These are phyloP conservation scores for Anoura caudifer DNA, from an alignment of 2,113 vertebrate genomes.

Conservation along the genomic window DNA sequence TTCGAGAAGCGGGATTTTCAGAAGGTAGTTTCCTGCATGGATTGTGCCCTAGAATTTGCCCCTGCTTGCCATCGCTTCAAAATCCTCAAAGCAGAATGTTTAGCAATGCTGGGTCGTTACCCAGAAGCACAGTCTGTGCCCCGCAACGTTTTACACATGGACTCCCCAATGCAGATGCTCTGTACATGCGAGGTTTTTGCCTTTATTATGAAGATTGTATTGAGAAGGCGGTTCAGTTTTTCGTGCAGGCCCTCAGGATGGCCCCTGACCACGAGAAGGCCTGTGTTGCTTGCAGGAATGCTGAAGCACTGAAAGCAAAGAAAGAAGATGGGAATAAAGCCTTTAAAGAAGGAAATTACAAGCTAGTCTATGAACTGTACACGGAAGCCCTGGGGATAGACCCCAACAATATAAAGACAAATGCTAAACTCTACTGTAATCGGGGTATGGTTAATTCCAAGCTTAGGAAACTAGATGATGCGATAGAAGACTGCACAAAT, in stretches of 20 bases:
- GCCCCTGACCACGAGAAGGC: constrained; percentile 98
- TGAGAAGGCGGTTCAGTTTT: constrained; percentile 98
- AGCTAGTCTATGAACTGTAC: constrained; percentile 93
- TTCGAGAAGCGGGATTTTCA: constrained; percentile 94
- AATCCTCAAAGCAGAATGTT: constrained; percentile 93
- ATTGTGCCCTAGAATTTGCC: constrained; percentile 89
- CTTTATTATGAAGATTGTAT: constrained; percentile 99
- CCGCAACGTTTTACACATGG: constrained; percentile 97
- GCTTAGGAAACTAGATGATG: constrained; percentile 98
- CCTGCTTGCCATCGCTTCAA: constrained; percentile 93
- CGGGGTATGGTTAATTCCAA: constrained; percentile 96
- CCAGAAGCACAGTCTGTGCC: constrained; percentile 94
- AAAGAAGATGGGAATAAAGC: constrained; percentile 98
- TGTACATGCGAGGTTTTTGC: constrained; percentile 97
- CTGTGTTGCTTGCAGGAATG: constrained; percentile 95
- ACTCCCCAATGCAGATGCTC: constrained; percentile 94
- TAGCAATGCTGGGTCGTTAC: constrained; percentile 91
- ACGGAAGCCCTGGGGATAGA: constrained; percentile 97
- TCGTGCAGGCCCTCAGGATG: constrained; percentile 97
- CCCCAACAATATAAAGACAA: constrained; percentile 99
- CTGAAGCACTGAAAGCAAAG: constrained; percentile 97
- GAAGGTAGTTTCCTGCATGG: constrained; percentile 96
- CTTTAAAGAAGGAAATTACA: constrained; percentile 95
- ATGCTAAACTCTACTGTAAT: constrained; percentile 99
- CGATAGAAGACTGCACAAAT: constrained; percentile 96